Conservation (phyloP, 1,140 invertebrate genomes). For the Zaprionus ornatus region DNA sequence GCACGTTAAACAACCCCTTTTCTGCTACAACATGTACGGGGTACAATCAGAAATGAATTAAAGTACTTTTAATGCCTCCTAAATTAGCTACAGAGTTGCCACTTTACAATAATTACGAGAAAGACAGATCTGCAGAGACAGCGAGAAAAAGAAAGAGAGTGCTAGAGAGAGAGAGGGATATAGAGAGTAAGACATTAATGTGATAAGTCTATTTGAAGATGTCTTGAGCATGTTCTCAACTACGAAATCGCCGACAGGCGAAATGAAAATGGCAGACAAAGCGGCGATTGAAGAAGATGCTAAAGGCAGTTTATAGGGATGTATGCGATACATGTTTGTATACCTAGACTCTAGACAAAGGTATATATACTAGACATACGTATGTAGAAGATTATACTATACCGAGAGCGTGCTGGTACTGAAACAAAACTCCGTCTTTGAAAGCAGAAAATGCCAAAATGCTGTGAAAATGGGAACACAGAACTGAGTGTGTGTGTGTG, state of each 20-base stretch:
- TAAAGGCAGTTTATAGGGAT: too few species aligned
- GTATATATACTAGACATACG: not conserved
- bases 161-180: not conserved
- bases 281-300: not conserved
- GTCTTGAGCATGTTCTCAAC: not conserved
- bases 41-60: slow-evolving; percentile 12
- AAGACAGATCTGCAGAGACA: not conserved
- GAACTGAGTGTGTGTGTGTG: not conserved
- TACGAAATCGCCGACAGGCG: not conserved
- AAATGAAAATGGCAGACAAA: not conserved
- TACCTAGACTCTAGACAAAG: not conserved
- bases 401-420: not conserved
- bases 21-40: not conserved
- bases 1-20: not conserved
- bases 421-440: not conserved
- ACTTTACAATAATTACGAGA: slow-evolving; percentile 6
- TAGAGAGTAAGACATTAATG: not conserved
- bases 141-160: not conserved
- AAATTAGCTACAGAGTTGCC: slow-evolving; percentile 13
- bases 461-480: not conserved
- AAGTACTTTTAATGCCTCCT: slow-evolving; percentile 30
- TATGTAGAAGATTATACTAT: not conserved
- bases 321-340: too few species aligned
- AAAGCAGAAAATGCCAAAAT: not conserved
- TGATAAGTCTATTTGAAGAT: not conserved